Base-by-base conservation (phyloP, 2,888 invertebrate genomes). In the Chloroclystis v-ata region DNA sequence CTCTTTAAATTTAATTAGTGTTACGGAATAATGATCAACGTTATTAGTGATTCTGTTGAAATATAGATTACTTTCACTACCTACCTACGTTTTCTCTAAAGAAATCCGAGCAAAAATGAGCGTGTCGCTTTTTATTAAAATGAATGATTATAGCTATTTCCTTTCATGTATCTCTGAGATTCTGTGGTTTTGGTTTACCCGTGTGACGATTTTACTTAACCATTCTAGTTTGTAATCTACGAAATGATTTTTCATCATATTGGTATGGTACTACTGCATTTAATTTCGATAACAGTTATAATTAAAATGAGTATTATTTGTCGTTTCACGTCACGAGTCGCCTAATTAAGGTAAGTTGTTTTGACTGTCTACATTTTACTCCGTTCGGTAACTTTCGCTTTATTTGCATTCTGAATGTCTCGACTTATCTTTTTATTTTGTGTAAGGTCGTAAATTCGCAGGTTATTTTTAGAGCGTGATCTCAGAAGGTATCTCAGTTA, bases 21-120 rank as follows among this genome's bases (percentile, higher is more conserved):
- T 20, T n/a, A n/a, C n/a, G n/a, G n/a, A n/a, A 48, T 37, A 20
- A 28, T 44, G 38, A 44, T 47, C 43, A 38, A 60, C 65, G 65
- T 63, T 64, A 52, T 52, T 56, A 50, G 53, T 63, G 54, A 56
- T 55, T 57, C 43, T 61, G 53, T 67, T 46, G 60, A 59, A 57
- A 65, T 65, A 67, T 57, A 69, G 64, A 71, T 69, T 68, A 65
- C 80, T 80, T 79, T 80, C 78, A 68, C 75, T 49, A 43, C 20
- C 20, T 20, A 4, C 20, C 3, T 4, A 20, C 52, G 60, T 67
- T 71, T 64, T 69, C 67, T 55, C 60, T 46, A 43, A 57, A 58
- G 66, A 63, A 54, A 63, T 61, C 57, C 39, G 54, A 42, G 50
- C 47, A 54, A 51, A 56, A 54, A 52, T 47, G 49, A 35, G 29